Conservation (phyloP, 2,888 invertebrate genomes). For the Notodonta ziczac region DNA sequence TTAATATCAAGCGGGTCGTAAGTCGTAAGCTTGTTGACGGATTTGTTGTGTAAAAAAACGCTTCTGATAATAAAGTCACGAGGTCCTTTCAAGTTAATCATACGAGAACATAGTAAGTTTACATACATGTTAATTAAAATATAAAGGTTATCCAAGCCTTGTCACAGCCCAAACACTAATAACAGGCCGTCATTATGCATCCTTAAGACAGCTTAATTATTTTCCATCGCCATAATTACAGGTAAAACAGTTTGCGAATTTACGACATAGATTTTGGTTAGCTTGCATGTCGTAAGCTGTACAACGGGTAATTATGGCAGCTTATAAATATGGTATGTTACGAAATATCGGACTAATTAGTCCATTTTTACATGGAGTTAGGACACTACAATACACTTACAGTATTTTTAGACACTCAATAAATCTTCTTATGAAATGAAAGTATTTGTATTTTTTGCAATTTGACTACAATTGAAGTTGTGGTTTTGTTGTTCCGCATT, state of each 20-base stretch:
- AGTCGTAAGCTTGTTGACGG: too few species aligned
- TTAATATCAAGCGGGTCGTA: too few species aligned
- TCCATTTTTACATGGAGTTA: not conserved
- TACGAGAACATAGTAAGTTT: not conserved
- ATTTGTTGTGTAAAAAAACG: too few species aligned
- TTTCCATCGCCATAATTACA: conserved; percentile 35
- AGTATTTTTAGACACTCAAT: too few species aligned
- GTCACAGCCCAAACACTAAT: conserved; percentile 34
- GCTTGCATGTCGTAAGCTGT: conserved; percentile 4
- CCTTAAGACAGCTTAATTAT: conserved; percentile 51
- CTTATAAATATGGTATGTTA: not conserved
- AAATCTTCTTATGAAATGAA: too few species aligned
- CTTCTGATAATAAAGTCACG: too few species aligned
- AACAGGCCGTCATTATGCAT: conserved; percentile 27
- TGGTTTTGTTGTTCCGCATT: too few species aligned
- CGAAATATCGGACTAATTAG: not conserved
- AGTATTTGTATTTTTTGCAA: too few species aligned
- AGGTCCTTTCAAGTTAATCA: not conserved
- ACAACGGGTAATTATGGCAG: conserved; percentile 10
- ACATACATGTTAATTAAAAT: conserved; percentile 19
- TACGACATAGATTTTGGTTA: conserved; percentile 25
- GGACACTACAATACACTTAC: too few species aligned
- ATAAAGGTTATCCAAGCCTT: conserved; percentile 34
- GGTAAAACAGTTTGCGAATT: conserved; percentile 31
- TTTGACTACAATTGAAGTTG: too few species aligned